A percentile compares a stretch with the other conserved stretches of the same genome.
Evolutionary conservation across 2,113 vertebrate species (phyloP).

Genomic region (Tenrec ecaudatus): DNA sequence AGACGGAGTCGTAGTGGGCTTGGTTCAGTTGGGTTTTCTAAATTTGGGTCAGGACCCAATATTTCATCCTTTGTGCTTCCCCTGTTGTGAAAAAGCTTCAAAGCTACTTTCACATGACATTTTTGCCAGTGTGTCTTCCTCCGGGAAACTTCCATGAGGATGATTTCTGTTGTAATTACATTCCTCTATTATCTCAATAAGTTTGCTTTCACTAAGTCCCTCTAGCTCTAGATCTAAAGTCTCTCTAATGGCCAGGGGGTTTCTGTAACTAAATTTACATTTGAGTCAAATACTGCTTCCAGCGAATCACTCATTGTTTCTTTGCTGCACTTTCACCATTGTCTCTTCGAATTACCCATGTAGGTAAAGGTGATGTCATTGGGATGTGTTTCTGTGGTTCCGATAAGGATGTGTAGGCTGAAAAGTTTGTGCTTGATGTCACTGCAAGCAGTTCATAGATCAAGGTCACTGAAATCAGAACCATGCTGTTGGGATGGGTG

Average conservation of each 20-base stretch:
- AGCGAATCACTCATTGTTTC: not conserved
- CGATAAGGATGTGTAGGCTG: not conserved
- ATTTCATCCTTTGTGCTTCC: not conserved
- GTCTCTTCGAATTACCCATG: not conserved
- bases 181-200: not conserved
- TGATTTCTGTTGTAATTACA: not conserved
- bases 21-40: not conserved
- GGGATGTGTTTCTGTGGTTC: not conserved
- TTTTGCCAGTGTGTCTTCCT: not conserved
- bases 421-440: not conserved
- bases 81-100: conserved; percentile 54
- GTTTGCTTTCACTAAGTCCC: not conserved
- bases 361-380: not conserved
- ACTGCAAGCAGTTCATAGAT: not conserved
- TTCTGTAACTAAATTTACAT: not conserved
- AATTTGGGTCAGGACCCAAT: conserved; percentile 13
- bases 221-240: not conserved
- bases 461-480: not conserved
- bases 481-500: not conserved
- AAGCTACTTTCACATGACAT: not conserved
- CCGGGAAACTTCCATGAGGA: not conserved
- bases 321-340: conserved; percentile 12
- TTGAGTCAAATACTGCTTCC: not conserved
- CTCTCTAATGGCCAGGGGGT: not conserved
- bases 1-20: too few species aligned